Percentiles rank a stretch among this genome's conserved stretches.
Evolutionary conservation across 2,113 vertebrate genomes (phyloP).

Genomic region (Epinephelus moara): DNA sequence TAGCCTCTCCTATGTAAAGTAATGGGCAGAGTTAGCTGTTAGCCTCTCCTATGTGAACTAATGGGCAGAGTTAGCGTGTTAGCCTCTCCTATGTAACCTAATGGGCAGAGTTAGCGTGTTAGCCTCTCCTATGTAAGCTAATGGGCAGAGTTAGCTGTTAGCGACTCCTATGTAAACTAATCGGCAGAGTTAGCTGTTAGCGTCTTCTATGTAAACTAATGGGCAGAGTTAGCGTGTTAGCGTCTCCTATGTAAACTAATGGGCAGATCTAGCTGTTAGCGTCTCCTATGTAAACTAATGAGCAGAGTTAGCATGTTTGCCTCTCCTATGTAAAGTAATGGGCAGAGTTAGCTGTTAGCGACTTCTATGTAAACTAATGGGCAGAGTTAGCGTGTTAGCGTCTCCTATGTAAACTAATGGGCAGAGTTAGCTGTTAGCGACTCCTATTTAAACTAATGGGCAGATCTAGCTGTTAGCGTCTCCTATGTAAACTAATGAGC

Average conservation of each 20-base stretch:
- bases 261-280: slow-evolving; percentile 41
- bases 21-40: too few species aligned
- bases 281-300: slow-evolving; percentile 2
- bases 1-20: too few species aligned
- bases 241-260: slow-evolving; percentile 6
- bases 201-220: background rate
- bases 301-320: slow-evolving; percentile 39
- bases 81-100: background rate
- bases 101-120: slow-evolving; percentile 34
- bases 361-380: background rate
- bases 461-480: background rate
- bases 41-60: background rate
- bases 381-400: slow-evolving; percentile 37
- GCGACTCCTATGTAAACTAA: background rate
- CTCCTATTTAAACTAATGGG: background rate
- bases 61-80: background rate
- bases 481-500: background rate
- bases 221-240: slow-evolving; percentile 41
- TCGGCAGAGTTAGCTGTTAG: slow-evolving; percentile 39
- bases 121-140: slow-evolving; percentile 19
- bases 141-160: slow-evolving; percentile 38
- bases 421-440: slow-evolving; percentile 15
- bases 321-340: background rate
- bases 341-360: slow-evolving; percentile 39
- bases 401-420: background rate